These are phyloP conservation scores for Oxycera nigricornis DNA, from an alignment of 2,888 invertebrate species.

Conservation along the genomic window DNA sequence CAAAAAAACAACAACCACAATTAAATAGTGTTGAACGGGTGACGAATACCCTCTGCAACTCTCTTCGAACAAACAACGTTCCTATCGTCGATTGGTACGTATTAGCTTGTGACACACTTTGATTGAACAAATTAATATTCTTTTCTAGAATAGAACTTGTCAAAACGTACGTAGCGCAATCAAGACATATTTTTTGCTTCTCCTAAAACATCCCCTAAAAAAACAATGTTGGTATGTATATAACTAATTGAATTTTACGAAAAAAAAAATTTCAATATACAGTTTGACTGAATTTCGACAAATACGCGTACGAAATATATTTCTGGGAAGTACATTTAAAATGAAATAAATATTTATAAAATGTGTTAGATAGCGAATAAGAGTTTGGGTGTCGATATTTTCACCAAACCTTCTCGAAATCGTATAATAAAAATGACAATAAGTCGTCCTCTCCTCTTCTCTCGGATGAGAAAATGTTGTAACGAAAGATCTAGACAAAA, in stretches of 20 bases:
- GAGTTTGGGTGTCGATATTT: neutral
- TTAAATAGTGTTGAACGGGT: no score
- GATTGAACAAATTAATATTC: constrained; percentile 2
- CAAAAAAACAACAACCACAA: no score
- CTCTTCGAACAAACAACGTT: neutral
- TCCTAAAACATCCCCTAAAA: no score
- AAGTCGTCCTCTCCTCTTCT: neutral
- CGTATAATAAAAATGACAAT: neutral
- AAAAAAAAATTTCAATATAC: neutral
- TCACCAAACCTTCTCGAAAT: neutral
- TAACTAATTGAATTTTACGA: neutral
- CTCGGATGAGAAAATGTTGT: neutral
- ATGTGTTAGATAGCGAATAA: neutral
- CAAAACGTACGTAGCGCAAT: neutral
- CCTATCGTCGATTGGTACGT: constrained; percentile 25
- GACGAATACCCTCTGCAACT: no score
- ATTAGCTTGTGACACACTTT: constrained; percentile 18
- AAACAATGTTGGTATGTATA: constrained; percentile 4
- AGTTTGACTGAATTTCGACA: neutral
- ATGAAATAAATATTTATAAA: constrained; percentile 42
- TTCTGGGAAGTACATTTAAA: constrained; percentile 47
- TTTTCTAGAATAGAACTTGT: constrained; percentile 22
- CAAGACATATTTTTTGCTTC: neutral
- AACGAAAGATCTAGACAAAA: neutral
- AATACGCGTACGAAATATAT: neutral